Evolutionary conservation across 53 echinoderm and acorn worm species (phyloP).

Genomic region (Temnopleurus reevesii): DNA sequence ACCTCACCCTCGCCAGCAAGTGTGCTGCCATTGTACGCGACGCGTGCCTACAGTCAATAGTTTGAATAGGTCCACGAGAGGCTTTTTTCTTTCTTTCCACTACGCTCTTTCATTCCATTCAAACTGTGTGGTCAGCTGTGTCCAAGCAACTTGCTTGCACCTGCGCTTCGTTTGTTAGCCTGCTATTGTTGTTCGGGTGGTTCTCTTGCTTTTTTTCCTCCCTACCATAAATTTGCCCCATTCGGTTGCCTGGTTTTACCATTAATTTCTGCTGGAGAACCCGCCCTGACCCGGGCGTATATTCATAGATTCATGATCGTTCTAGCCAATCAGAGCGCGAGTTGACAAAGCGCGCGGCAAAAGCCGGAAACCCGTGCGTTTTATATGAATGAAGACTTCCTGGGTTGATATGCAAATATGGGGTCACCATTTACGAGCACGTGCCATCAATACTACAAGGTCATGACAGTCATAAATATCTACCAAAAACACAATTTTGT

Average conservation of each 20-base stretch:
- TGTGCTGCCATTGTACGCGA: constrained; percentile 69
- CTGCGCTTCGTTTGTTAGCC: constrained; percentile 58
- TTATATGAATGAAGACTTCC: constrained; percentile 50
- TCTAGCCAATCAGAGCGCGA: constrained; percentile 33
- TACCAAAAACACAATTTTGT: background rate
- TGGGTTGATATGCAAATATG: constrained; percentile 49
- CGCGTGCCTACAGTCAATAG: constrained; percentile 76
- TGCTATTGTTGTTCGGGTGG: constrained; percentile 43
- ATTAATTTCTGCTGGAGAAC: constrained; percentile 47
- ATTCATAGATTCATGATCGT: constrained; percentile 47
- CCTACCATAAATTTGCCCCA: background rate
- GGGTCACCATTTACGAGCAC: background rate
- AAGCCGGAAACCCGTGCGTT: constrained; percentile 51
- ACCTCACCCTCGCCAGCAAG: constrained; percentile 38
- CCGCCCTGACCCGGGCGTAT: constrained; percentile 42
- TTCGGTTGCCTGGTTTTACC: constrained; percentile 34
- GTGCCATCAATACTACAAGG: constrained; percentile 34
- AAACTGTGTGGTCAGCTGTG: constrained; percentile 69
- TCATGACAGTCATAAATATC: constrained; percentile 20
- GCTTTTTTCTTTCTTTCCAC: constrained; percentile 48
- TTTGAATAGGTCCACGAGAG: constrained; percentile 35
- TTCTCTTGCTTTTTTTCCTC: constrained; percentile 37
- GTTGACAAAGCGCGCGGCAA: constrained; percentile 10
- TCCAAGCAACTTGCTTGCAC: constrained; percentile 57
- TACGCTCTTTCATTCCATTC: constrained; percentile 46